Evolutionary conservation across 2,888 invertebrate genomes (phyloP).

Genomic region (Camptogramma bilineatum): DNA sequence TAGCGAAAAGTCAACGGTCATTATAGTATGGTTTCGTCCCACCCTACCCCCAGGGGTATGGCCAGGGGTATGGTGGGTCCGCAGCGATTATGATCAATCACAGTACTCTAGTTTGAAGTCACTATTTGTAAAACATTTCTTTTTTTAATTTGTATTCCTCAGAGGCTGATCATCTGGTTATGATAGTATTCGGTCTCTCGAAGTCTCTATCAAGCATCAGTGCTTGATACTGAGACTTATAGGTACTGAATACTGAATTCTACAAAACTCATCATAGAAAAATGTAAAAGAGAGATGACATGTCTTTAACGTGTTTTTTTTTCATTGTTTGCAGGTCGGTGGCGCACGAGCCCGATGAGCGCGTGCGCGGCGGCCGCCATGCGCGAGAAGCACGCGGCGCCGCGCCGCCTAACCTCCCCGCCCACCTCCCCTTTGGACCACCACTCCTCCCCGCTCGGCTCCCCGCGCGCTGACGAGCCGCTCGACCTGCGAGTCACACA

Average conservation of each 20-base stretch:
- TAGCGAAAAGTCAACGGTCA: not conserved
- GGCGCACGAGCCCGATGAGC: conserved; percentile 88
- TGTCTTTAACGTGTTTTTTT: conserved; percentile 31
- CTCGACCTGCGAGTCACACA: conserved; percentile 94
- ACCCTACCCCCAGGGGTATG: too few relatives aligned
- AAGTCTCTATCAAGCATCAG: too few relatives aligned
- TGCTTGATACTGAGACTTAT: not conserved
- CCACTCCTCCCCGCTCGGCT: conserved; percentile 83
- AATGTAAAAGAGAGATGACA: not conserved
- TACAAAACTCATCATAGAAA: not conserved
- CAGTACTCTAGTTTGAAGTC: not conserved
- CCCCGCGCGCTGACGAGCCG: conserved; percentile 89
- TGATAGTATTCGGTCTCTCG: too few relatives aligned
- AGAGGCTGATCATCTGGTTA: not conserved
- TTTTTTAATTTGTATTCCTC: not conserved
- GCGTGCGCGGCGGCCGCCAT: conserved; percentile 89
- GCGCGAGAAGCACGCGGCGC: conserved; percentile 97
- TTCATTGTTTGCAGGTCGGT: conserved; percentile 78
- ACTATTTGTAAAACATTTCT: not conserved
- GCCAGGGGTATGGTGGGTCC: too few relatives aligned
- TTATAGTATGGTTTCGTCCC: too few relatives aligned
- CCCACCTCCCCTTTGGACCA: conserved; percentile 75
- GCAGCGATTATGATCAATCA: not conserved
- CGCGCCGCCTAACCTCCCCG: conserved; percentile 91
- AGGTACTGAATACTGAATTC: not conserved